Conservation (phyloP, 2,113 vertebrate genomes). For the Pandion haliaetus region DNA sequence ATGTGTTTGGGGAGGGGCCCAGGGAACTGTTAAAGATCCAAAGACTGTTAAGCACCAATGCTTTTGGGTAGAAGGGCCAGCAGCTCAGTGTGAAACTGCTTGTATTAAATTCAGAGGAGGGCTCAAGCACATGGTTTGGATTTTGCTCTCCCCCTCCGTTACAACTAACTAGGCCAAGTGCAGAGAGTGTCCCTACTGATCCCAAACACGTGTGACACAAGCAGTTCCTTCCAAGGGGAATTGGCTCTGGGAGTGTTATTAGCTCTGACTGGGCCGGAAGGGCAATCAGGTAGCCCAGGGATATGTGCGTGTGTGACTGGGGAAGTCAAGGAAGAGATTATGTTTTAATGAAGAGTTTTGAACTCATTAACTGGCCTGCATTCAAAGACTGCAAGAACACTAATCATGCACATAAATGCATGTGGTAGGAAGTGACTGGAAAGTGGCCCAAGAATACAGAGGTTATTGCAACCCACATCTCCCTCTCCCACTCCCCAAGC, state of each 20-base stretch:
- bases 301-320: not conserved
- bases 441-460: not conserved
- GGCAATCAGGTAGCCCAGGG: not conserved
- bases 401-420: not conserved
- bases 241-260: not conserved
- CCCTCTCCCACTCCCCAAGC: not conserved
- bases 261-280: not conserved
- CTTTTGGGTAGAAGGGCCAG: not conserved
- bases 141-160: not conserved
- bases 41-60: not conserved
- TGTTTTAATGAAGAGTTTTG: not conserved
- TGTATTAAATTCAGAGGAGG: not conserved
- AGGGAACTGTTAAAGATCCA: not conserved
- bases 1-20: not conserved
- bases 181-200: not conserved
- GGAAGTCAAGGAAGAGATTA: not conserved
- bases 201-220: not conserved
- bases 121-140: not conserved
- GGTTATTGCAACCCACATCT: not conserved
- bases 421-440: not conserved
- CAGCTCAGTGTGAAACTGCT: not conserved
- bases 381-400: not conserved
- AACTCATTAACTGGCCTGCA: not conserved
- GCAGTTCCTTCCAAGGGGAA: not conserved
- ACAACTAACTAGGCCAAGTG: constrained; percentile 20